These are phyloP conservation scores for Actinia tenebrosa DNA, from an alignment of 64 coral and sea anemone species.

Conservation along the genomic window DNA sequence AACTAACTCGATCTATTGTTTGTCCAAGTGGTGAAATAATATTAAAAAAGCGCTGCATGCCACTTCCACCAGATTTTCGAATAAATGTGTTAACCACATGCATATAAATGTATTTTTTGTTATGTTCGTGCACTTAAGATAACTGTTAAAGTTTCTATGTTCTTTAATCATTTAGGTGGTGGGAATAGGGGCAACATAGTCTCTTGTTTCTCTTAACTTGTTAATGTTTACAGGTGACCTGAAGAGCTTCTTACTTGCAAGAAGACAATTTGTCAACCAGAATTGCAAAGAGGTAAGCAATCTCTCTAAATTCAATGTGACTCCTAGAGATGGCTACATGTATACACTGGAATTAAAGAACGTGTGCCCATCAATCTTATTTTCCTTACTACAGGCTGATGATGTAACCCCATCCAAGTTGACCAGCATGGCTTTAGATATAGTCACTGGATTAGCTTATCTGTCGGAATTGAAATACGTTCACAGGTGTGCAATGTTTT, in stretches of 20 bases:
- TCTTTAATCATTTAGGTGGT: neutral
- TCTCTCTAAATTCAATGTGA: neutral
- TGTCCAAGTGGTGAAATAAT: no score
- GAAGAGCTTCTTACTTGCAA: constrained; percentile 72
- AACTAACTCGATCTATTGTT: no score
- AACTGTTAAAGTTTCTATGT: neutral
- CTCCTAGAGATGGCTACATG: neutral
- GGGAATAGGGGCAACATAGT: no score
- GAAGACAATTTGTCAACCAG: constrained; percentile 77
- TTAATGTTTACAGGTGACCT: constrained; percentile 45
- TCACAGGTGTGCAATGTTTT: constrained; percentile 57
- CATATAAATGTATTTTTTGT: no score
- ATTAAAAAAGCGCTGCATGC: no score
- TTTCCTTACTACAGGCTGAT: constrained; percentile 40
- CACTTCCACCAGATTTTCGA: no score
- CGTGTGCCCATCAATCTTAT: neutral
- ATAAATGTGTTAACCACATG: no score
- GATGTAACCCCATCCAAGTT: constrained; percentile 65
- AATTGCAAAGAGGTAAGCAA: constrained; percentile 65
- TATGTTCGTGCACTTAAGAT: neutral
- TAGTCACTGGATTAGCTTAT: constrained; percentile 60
- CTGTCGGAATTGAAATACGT: constrained; percentile 76
- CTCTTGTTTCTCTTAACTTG: neutral
- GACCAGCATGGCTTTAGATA: constrained; percentile 65
- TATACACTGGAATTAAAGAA: neutral